Evolutionary conservation across 2,113 vertebrate genomes (phyloP).

Genomic region (Scolopax mira): DNA sequence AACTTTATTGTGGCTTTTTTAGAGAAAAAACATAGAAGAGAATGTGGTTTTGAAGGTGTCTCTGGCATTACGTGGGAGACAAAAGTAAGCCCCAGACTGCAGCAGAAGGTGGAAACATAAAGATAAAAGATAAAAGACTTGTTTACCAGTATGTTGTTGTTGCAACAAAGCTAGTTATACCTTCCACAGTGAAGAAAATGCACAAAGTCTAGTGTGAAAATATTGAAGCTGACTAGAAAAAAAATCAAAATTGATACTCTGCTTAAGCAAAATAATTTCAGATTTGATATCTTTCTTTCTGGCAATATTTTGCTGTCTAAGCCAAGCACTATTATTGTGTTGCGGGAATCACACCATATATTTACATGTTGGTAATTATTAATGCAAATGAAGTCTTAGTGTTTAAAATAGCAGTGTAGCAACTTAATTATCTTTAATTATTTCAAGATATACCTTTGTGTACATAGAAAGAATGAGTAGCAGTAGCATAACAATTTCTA

Average conservation of each 20-base stretch:
- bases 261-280: neutral
- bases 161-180: neutral
- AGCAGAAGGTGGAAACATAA: neutral
- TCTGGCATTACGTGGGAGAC: neutral
- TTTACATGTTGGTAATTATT: constrained; percentile 5
- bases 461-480: neutral
- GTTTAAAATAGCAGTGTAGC: neutral
- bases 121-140: neutral
- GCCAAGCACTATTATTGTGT: neutral
- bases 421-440: constrained; percentile 8
- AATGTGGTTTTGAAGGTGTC: neutral
- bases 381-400: constrained; percentile 4
- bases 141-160: neutral
- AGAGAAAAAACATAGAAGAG: neutral
- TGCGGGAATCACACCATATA: neutral
- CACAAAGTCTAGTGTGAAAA: neutral
- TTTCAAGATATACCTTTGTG: neutral
- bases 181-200: neutral
- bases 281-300: neutral
- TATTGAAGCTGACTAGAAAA: neutral
- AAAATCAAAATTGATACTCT: neutral
- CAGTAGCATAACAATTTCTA: neutral
- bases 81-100: neutral
- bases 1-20: neutral
- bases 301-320: neutral